A percentile compares a stretch with the other conserved stretches of the same genome.
These are phyloP conservation scores for Steinernema hermaphroditum DNA, from an alignment of 2,888 invertebrate genomes.

Conservation along the genomic window DNA sequence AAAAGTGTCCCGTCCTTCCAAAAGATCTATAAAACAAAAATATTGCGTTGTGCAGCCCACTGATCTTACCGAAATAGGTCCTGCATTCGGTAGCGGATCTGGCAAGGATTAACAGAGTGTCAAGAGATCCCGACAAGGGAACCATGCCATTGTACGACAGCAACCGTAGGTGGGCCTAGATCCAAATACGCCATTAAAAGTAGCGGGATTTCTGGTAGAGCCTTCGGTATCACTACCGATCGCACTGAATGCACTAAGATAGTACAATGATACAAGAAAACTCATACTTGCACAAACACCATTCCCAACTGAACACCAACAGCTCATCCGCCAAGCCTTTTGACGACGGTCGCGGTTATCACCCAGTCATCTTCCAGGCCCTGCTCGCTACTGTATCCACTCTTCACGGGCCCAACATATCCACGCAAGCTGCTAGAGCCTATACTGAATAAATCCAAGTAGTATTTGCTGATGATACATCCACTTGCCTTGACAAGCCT, in stretches of 20 bases:
- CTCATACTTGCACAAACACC: conserved; percentile 54
- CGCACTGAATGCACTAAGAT: too few species aligned
- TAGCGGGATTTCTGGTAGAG: conserved; percentile 91
- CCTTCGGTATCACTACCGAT: conserved; percentile 98
- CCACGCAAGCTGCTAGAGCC: conserved; percentile 75
- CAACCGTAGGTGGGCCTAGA: conserved; percentile 88
- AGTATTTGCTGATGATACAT: conserved; percentile 85
- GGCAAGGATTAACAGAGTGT: conserved; percentile 88
- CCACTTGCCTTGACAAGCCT: conserved; percentile 71
- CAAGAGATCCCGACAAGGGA: conserved; percentile 95
- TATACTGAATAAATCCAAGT: conserved; percentile 98
- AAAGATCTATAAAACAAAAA: conserved; percentile 70
- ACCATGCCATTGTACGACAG: conserved; percentile 91
- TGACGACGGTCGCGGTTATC: conserved; percentile 87
- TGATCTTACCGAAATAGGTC: conserved; percentile 75
- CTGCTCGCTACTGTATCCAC: too few species aligned
- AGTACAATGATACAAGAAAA: too few species aligned
- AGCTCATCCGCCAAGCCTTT: conserved; percentile 89
- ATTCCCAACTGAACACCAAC: conserved; percentile 78
- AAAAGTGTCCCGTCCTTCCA: conserved; percentile 80
- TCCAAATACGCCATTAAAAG: conserved; percentile 91
- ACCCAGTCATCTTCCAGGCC: conserved; percentile 56
- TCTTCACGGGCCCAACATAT: too few species aligned
- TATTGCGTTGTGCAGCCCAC: too few species aligned
- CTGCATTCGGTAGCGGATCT: conserved; percentile 81